phyloP scores from a whole-genome alignment of 1,140 invertebrate genomes.

The Lucilia sericata region DNA sequence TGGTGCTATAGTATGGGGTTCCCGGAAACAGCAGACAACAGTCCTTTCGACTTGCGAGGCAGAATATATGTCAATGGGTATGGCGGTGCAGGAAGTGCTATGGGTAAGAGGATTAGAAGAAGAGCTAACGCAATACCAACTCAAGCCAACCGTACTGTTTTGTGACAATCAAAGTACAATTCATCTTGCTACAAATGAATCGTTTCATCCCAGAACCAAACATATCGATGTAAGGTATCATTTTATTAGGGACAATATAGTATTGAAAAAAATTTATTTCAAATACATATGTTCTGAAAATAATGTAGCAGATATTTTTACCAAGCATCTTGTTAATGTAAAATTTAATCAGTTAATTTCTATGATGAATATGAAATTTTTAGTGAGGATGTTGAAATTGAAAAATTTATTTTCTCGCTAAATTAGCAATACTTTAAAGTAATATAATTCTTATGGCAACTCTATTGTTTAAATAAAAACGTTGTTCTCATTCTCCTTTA shows the following conservation, averaged over 20 bases:
- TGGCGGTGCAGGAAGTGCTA: not conserved
- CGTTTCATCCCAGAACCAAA: constrained; percentile 55
- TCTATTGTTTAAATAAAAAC: no score
- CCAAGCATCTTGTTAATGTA: not conserved
- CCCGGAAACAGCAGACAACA: no score
- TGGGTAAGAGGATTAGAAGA: not conserved
- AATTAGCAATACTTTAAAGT: no score
- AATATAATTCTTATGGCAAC: no score
- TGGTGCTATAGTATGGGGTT: no score
- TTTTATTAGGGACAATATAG: constrained; percentile 47
- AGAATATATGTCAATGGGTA: not conserved
- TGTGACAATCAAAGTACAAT: constrained; percentile 37
- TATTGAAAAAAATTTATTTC: not conserved
- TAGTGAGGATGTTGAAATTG: not conserved
- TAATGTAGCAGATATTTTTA: not conserved
- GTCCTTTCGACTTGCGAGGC: not conserved
- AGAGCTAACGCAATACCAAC: not conserved
- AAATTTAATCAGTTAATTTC: not conserved
- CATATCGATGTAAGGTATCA: constrained; percentile 65
- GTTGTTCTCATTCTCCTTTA: no score
- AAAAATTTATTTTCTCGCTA: no score
- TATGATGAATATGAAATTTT: not conserved
- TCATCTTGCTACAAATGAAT: not conserved
- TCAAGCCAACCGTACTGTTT: not conserved
- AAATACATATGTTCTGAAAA: not conserved